phyloP scores from a whole-genome alignment of 2,797 vertebrate species.

The Uromys caudimaculatus region DNA sequence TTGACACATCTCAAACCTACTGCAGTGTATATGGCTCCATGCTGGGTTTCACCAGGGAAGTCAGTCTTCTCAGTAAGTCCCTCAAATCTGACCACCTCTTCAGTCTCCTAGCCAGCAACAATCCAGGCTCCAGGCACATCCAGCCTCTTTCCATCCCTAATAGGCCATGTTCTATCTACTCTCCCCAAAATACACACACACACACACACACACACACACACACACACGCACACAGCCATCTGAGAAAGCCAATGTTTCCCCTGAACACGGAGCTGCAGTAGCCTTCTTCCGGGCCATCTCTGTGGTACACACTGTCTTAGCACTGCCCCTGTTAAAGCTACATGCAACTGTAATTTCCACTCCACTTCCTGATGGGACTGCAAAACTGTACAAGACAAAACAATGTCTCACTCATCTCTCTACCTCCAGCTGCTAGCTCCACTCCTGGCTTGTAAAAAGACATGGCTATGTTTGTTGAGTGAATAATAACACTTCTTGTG shows the following conservation, averaged over 20 bases:
- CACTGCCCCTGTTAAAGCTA: not conserved
- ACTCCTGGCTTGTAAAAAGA: slow-evolving; percentile 52
- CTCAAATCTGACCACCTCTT: not conserved
- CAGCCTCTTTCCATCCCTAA: not conserved
- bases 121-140: not conserved
- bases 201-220: not conserved
- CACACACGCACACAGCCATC: not conserved
- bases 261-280: not conserved
- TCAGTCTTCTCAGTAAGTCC: not conserved
- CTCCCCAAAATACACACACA: not conserved
- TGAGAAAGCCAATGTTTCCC: not conserved
- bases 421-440: slow-evolving; percentile 43
- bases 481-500: slow-evolving; percentile 30
- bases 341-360: not conserved
- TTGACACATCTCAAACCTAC: not conserved
- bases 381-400: slow-evolving; percentile 51
- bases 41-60: too few relatives aligned
- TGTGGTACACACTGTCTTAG: not conserved
- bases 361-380: slow-evolving; percentile 56
- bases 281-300: not conserved
- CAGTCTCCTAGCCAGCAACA: not conserved
- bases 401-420: slow-evolving; percentile 59
- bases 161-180: not conserved
- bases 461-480: slow-evolving; percentile 60
- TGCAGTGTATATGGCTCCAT: not conserved